phyloP scores from a whole-genome alignment of 2,113 vertebrate species.

The Sorex fumeus region DNA sequence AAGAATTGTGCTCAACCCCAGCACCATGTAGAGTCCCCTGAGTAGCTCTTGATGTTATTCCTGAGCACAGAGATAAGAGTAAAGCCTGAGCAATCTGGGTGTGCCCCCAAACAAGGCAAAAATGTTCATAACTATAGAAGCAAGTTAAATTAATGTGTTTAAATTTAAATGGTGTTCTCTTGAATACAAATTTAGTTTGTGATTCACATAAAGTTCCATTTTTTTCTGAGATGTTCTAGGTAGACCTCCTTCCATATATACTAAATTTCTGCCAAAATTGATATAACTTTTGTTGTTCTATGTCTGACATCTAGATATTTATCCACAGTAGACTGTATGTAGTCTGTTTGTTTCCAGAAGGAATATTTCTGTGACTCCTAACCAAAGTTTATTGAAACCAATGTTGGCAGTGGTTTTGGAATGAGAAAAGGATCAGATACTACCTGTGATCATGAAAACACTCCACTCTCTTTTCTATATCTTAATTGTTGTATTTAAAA shows the following conservation, averaged over 20 bases:
- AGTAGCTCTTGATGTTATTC: too few species aligned
- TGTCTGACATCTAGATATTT: constrained; percentile 31
- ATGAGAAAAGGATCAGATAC: not conserved
- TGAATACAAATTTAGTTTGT: not conserved
- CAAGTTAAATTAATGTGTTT: not conserved
- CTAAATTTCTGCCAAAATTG: not conserved
- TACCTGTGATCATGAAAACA: not conserved
- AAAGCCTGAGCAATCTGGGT: too few species aligned
- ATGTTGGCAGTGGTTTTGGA: not conserved
- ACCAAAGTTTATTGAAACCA: not conserved
- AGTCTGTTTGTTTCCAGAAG: not conserved
- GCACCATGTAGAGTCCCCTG: too few species aligned
- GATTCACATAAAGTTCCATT: not conserved
- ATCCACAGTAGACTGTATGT: not conserved
- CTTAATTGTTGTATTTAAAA: constrained; percentile 15
- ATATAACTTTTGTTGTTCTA: not conserved
- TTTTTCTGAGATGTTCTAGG: constrained; percentile 12
- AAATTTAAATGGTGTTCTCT: not conserved
- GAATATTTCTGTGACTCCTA: not conserved
- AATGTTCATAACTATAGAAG: not conserved
- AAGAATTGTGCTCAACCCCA: too few species aligned
- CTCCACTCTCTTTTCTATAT: not conserved
- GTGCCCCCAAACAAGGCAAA: not conserved
- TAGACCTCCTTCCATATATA: not conserved
- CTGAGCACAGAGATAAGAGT: too few species aligned